Evolutionary conservation across 2,113 vertebrate genomes (phyloP).

Genomic region (Neogobius melanostomus): DNA sequence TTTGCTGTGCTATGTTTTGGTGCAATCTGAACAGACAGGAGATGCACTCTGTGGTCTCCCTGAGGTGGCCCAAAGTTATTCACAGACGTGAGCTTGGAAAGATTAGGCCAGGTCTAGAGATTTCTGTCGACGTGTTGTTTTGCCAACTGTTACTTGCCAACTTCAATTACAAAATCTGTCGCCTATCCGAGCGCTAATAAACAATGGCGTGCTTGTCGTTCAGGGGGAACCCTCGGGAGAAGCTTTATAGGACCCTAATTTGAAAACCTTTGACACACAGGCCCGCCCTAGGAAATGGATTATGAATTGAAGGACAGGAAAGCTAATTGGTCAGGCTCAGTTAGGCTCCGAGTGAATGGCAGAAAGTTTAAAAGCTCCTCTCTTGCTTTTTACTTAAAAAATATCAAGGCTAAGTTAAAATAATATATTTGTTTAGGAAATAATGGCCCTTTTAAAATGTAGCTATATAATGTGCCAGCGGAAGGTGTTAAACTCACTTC

Average conservation of each 20-base stretch:
- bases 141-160: constrained; percentile 27
- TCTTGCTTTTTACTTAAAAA: too few species aligned
- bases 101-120: constrained; percentile 20
- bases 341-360: too few species aligned
- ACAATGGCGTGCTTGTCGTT: constrained; percentile 43
- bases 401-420: too few species aligned
- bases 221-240: constrained; percentile 25
- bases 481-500: too few species aligned
- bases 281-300: not conserved
- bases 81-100: constrained; percentile 44
- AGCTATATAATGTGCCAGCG: too few species aligned
- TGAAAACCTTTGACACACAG: constrained; percentile 13
- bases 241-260: constrained; percentile 21
- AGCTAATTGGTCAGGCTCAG: not conserved
- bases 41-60: constrained; percentile 41
- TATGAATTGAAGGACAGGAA: not conserved
- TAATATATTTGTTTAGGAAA: too few species aligned
- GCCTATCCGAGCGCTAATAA: constrained; percentile 29
- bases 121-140: constrained; percentile 32
- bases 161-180: constrained; percentile 12
- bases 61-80: constrained; percentile 28
- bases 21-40: constrained; percentile 49
- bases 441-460: too few species aligned
- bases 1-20: constrained; percentile 11
- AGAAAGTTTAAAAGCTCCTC: too few species aligned